phyloP scores from a whole-genome alignment of 1,140 invertebrate genomes.

The Euura lappo region DNA sequence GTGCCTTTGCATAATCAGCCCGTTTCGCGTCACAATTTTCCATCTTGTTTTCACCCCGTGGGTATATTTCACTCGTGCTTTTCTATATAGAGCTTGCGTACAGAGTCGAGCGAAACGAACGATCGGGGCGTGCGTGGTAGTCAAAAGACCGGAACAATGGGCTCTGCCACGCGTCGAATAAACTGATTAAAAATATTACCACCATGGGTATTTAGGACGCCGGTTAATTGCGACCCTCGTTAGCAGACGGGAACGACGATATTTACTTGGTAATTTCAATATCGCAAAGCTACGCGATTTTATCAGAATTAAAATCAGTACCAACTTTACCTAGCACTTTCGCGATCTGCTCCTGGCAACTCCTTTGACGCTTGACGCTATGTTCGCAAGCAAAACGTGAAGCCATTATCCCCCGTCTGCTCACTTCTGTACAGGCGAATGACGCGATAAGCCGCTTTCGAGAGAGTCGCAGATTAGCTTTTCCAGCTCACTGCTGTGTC shows the following conservation, averaged over 20 bases:
- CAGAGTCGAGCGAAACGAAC: background rate
- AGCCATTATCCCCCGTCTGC: background rate
- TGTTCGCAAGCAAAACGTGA: background rate
- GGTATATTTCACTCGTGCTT: background rate
- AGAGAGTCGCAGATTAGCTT: background rate
- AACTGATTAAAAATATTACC: slow-evolving; percentile 18
- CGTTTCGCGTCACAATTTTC: background rate
- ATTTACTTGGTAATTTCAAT: slow-evolving; percentile 21
- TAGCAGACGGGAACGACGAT: background rate
- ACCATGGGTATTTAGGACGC: background rate
- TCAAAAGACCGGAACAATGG: background rate
- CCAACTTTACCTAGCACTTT: too few relatives aligned
- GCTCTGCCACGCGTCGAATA: slow-evolving; percentile 9
- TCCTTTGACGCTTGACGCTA: background rate
- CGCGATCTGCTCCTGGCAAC: background rate
- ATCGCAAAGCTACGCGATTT: background rate
- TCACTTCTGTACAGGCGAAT: background rate
- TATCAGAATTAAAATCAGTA: background rate
- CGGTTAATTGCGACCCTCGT: background rate
- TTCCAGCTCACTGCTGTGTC: background rate
- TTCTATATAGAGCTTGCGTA: background rate
- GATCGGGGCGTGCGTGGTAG: background rate
- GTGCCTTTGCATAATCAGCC: background rate
- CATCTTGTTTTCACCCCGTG: background rate
- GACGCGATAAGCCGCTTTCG: background rate